These are phyloP conservation scores for Pseudococcus jackbeardsleyi DNA, from an alignment of 2,888 invertebrate genomes.

Conservation along the genomic window DNA sequence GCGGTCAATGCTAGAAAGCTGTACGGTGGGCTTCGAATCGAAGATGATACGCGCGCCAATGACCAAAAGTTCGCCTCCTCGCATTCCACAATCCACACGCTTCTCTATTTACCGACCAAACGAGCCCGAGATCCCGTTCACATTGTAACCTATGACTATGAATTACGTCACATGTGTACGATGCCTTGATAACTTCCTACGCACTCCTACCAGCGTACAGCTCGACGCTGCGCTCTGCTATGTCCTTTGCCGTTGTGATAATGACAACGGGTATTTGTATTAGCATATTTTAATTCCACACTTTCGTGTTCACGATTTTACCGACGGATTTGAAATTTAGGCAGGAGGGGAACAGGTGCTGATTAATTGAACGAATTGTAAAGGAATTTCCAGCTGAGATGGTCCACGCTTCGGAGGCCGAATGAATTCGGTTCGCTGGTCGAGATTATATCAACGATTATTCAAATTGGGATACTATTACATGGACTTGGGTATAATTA, in stretches of 20 bases:
- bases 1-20: constrained; percentile 14
- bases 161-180: constrained; percentile 9
- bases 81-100: background rate
- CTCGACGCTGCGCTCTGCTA: background rate
- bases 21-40: background rate
- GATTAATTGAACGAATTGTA: background rate
- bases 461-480: too few relatives aligned
- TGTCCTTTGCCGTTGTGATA: background rate
- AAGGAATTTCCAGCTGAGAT: background rate
- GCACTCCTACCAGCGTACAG: background rate
- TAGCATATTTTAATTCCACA: background rate
- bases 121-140: background rate
- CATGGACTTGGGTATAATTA: too few relatives aligned
- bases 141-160: background rate
- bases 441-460: too few relatives aligned
- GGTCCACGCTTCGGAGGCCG: background rate
- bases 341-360: background rate
- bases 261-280: background rate
- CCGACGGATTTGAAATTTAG: background rate
- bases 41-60: constrained; percentile 12
- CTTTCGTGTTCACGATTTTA: background rate
- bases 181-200: constrained; percentile 38
- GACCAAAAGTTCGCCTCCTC: constrained; percentile 6
- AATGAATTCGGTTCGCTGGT: too few relatives aligned
- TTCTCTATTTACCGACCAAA: background rate